phyloP scores from a whole-genome alignment of 1,140 invertebrate species.

The Thaumatotibia leucotreta region DNA sequence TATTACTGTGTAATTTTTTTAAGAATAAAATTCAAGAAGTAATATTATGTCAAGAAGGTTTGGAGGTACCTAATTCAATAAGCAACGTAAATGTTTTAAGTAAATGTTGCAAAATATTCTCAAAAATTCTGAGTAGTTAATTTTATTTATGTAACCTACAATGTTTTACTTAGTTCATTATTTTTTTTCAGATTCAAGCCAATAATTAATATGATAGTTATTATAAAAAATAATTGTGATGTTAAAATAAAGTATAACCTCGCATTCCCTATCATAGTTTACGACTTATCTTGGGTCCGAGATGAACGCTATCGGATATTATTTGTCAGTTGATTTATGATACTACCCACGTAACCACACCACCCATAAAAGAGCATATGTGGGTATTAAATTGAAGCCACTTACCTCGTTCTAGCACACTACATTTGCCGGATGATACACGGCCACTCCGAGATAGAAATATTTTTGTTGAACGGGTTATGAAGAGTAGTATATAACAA shows the following conservation, averaged over 20 bases:
- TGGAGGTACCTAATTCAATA: too few species aligned
- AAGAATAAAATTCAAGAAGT: too few species aligned
- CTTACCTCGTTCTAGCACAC: not conserved
- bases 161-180: too few species aligned
- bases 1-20: too few species aligned
- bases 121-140: too few species aligned
- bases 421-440: not conserved
- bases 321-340: conserved; percentile 14
- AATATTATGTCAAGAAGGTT: too few species aligned
- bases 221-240: not conserved
- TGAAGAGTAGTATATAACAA: not conserved
- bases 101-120: too few species aligned
- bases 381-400: not conserved
- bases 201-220: too few species aligned
- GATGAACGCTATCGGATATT: conserved; percentile 9
- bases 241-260: not conserved
- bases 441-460: conserved; percentile 1
- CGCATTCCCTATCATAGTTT: conserved; percentile 1
- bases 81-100: too few species aligned
- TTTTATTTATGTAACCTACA: too few species aligned
- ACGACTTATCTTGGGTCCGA: not conserved
- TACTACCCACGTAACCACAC: not conserved
- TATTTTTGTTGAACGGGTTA: conserved; percentile 2
- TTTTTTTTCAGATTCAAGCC: too few species aligned
- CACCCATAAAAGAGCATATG: not conserved